Evolutionary conservation across 2,113 vertebrate genomes (phyloP).

Genomic region (Tyrannus savana): DNA sequence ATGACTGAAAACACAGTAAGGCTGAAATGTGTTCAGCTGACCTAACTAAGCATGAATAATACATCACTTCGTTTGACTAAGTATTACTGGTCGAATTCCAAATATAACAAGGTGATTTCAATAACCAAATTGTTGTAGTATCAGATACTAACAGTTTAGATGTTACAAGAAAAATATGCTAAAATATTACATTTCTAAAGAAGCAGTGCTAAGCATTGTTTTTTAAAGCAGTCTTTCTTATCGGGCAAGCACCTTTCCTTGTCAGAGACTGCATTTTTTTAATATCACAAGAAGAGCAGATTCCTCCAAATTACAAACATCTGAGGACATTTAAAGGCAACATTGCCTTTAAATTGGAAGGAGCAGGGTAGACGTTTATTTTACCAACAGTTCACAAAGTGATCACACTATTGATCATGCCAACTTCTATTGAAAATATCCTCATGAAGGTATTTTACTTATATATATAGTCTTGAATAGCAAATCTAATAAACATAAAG

Average conservation of each 20-base stretch:
- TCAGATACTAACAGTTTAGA: background rate
- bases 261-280: background rate
- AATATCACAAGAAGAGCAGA: background rate
- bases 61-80: constrained; percentile 48
- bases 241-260: background rate
- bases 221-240: constrained; percentile 4
- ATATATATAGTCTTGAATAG: background rate
- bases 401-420: background rate
- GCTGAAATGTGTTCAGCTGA: constrained; percentile 56
- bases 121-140: constrained; percentile 2
- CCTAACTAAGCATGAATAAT: constrained; percentile 54
- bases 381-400: background rate
- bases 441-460: background rate
- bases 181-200: background rate
- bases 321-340: background rate
- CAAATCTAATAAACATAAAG: background rate
- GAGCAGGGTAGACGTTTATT: background rate
- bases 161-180: background rate
- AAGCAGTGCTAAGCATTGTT: background rate
- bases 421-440: background rate
- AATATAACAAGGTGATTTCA: constrained; percentile 44
- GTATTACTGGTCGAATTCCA: constrained; percentile 53
- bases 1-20: constrained; percentile 65
- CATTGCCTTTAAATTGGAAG: background rate
- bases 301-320: background rate